A percentile compares a stretch with the other conserved stretches of the same genome.
Evolutionary conservation across 2,888 invertebrate species (phyloP).

Genomic region (Drosophila macrospina): DNA sequence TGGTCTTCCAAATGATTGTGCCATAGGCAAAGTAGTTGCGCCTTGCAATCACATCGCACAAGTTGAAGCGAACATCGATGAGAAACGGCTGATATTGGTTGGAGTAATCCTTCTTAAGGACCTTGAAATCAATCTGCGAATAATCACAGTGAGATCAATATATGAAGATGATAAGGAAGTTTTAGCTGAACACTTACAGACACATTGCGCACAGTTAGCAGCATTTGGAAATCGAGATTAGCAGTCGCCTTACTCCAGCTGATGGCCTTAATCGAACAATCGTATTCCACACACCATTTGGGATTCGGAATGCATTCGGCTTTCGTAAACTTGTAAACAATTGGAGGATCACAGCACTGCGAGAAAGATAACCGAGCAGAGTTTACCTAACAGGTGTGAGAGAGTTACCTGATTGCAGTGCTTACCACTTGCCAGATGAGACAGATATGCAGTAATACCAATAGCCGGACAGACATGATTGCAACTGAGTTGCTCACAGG

Average conservation of each 20-base stretch:
- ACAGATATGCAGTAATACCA: not conserved
- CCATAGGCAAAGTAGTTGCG: not conserved
- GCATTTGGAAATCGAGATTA: not conserved
- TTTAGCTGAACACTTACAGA: conserved; percentile 1
- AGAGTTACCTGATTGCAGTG: not conserved
- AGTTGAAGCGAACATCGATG: not conserved
- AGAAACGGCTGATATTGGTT: conserved; percentile 3
- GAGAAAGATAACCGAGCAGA: no score
- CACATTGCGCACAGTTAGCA: not conserved
- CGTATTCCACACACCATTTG: not conserved
- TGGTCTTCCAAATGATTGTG: not conserved
- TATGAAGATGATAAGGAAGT: not conserved
- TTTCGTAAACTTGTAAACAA: not conserved
- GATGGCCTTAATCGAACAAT: not conserved
- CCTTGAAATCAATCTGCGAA: not conserved
- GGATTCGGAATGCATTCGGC: not conserved
- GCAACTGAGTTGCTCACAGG: not conserved
- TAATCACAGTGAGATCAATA: not conserved
- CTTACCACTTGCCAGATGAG: not conserved
- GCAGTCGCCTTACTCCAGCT: not conserved
- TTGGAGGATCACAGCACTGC: not conserved
- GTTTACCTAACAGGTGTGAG: no score
- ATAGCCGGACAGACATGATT: not conserved
- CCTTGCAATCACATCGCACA: conserved; percentile 1
- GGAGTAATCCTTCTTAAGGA: conserved; percentile 7